These are phyloP conservation scores for Eustalomyia histrio DNA, from an alignment of 2,888 invertebrate species.

Conservation along the genomic window DNA sequence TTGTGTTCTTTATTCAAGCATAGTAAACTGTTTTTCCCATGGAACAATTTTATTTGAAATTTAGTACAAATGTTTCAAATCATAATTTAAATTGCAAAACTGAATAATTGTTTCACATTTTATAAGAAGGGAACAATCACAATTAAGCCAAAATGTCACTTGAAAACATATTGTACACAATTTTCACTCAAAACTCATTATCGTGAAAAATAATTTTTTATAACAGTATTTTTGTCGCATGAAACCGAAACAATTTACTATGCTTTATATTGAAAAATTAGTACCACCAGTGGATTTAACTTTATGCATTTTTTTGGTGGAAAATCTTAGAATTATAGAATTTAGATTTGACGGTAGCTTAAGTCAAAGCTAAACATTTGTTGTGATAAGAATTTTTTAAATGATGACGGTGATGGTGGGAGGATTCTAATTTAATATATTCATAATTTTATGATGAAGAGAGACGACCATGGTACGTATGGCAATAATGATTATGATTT, in stretches of 20 bases:
- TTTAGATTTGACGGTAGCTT: slow-evolving; percentile 62
- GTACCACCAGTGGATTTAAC: slow-evolving; percentile 60
- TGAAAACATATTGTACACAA: too few species aligned
- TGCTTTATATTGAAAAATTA: slow-evolving; percentile 58
- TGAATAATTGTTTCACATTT: too few species aligned
- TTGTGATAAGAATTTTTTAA: slow-evolving; percentile 43
- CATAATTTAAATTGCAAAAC: too few species aligned
- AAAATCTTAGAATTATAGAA: slow-evolving; percentile 53
- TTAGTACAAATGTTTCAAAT: too few species aligned
- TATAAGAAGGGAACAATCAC: too few species aligned
- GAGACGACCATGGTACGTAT: slow-evolving; percentile 9
- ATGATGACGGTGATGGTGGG: slow-evolving; percentile 45
- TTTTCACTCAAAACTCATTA: too few species aligned
- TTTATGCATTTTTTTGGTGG: slow-evolving; percentile 19
- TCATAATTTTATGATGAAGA: slow-evolving; percentile 34
- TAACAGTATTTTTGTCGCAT: too few species aligned
- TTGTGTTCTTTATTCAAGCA: slow-evolving; percentile 40
- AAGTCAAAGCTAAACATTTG: slow-evolving; percentile 50
- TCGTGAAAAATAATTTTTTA: too few species aligned
- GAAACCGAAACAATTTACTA: too few species aligned
- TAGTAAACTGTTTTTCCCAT: too few species aligned
- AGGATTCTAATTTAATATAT: slow-evolving; percentile 57
- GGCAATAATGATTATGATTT: slow-evolving; percentile 52
- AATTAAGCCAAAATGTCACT: too few species aligned
- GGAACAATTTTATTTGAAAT: too few species aligned